A percentile compares a stretch with the other conserved stretches of the same genome.
These are phyloP conservation scores for Plectropomus leopardus DNA, from an alignment of 2,113 vertebrate species.

Conservation along the genomic window DNA sequence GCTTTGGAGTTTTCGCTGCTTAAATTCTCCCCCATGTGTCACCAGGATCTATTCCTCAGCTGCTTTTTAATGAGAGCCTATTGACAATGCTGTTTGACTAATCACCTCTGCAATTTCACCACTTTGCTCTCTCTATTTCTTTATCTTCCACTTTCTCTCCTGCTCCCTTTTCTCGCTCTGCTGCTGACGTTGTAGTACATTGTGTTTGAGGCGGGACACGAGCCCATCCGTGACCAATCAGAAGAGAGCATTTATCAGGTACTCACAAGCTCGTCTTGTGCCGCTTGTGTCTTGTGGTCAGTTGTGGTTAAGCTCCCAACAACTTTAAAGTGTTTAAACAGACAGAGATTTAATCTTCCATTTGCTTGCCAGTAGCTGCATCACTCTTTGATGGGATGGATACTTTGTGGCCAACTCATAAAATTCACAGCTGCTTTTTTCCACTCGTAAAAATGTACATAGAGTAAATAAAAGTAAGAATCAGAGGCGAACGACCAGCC, in stretches of 20 bases:
- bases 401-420: slow-evolving; percentile 21
- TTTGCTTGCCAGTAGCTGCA: slow-evolving; percentile 14
- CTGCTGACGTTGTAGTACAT: slow-evolving; percentile 97
- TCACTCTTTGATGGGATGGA: slow-evolving; percentile 30
- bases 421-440: slow-evolving; percentile 25
- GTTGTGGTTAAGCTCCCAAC: slow-evolving; percentile 19
- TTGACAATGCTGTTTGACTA: slow-evolving; percentile 79
- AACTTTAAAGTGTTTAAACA: slow-evolving; percentile 26
- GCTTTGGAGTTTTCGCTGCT: slow-evolving; percentile 29
- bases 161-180: slow-evolving; percentile 68
- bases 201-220: slow-evolving; percentile 99
- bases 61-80: slow-evolving; percentile 50
- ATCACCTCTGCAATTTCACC: slow-evolving; percentile 79
- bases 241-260: slow-evolving; percentile 99
- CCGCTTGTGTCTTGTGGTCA: slow-evolving; percentile 60
- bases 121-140: slow-evolving; percentile 79
- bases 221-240: slow-evolving; percentile 98
- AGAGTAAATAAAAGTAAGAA: slow-evolving; percentile 39
- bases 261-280: slow-evolving; percentile 80
- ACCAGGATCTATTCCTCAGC: slow-evolving; percentile 39
- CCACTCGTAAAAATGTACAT: slow-evolving; percentile 40
- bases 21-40: slow-evolving; percentile 32
- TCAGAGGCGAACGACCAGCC: slow-evolving; percentile 40
- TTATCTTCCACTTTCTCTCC: slow-evolving; percentile 72
- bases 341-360: slow-evolving; percentile 33